A percentile compares a stretch with the other conserved stretches of the same genome.
These are phyloP conservation scores for Burhinus bistriatus DNA, from an alignment of 2,113 vertebrate species.

Conservation along the genomic window DNA sequence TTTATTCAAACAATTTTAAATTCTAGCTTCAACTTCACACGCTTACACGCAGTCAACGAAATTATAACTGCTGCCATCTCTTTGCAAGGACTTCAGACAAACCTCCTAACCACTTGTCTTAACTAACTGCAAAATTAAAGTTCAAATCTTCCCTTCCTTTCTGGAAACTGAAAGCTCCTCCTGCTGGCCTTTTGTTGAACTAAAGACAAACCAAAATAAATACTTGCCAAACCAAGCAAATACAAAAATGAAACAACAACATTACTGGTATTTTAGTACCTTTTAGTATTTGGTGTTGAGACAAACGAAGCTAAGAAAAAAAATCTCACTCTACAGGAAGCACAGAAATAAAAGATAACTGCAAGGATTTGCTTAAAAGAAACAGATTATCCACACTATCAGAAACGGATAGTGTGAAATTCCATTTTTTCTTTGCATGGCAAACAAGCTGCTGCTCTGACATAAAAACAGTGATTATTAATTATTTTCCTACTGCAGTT, in stretches of 20 bases:
- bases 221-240: background rate
- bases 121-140: background rate
- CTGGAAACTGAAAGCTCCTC: constrained; percentile 28
- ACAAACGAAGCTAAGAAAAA: background rate
- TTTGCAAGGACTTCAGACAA: background rate
- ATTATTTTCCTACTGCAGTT: background rate
- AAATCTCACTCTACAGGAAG: background rate
- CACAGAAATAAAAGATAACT: background rate
- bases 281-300: background rate
- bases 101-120: background rate
- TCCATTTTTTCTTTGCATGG: background rate
- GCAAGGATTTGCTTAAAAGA: background rate
- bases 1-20: background rate
- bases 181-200: background rate
- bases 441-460: background rate
- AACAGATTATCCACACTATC: background rate
- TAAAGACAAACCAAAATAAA: background rate
- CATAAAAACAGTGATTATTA: background rate
- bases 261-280: background rate
- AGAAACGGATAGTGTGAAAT: background rate
- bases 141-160: background rate
- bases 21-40: background rate
- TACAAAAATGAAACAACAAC: background rate
- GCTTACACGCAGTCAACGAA: accelerated
- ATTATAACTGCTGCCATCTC: background rate